These are phyloP conservation scores for Drosophila bifasciata DNA, from an alignment of 1,140 invertebrate genomes.

Conservation along the genomic window DNA sequence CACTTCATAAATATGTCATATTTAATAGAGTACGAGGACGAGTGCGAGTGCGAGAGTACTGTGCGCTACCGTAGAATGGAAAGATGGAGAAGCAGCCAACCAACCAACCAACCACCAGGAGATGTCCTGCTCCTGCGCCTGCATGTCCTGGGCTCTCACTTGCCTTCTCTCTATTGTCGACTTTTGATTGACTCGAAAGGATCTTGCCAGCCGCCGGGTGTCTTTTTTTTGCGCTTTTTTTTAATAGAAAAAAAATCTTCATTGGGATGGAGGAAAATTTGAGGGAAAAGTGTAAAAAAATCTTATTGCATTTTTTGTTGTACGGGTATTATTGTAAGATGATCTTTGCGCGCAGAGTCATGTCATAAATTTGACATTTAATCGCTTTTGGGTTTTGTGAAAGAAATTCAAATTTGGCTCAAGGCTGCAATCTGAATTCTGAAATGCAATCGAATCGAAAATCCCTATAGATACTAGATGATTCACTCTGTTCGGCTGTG, in stretches of 20 bases:
- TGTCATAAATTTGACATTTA: conserved; percentile 81
- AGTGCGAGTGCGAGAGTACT: conserved; percentile 35
- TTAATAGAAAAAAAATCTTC: conserved; percentile 45
- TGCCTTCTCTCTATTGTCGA: conserved; percentile 63
- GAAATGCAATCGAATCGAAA: not conserved
- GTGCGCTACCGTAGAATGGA: conserved; percentile 45
- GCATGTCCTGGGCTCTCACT: conserved; percentile 51
- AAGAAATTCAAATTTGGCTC: conserved; percentile 25
- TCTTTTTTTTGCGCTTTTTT: conserved; percentile 58
- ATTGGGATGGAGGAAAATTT: conserved; percentile 23
- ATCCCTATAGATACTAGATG: not conserved
- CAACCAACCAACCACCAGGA: conserved; percentile 52
- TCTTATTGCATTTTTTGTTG: conserved; percentile 2
- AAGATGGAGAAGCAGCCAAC: conserved; percentile 18
- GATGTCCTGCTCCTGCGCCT: conserved; percentile 21
- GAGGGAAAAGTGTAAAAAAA: conserved; percentile 30
- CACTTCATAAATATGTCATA: conserved; percentile 84
- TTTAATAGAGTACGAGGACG: conserved; percentile 69
- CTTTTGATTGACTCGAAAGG: conserved; percentile 71
- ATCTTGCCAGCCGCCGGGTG: conserved; percentile 56
- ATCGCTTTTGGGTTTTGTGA: conserved; percentile 45
- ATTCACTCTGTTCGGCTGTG: not conserved
- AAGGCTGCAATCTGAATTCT: not conserved
- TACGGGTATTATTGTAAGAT: conserved; percentile 69
- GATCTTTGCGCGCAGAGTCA: conserved; percentile 53